Evolutionary conservation across 1,140 invertebrate species (phyloP), one percentile per base, ranked within the genome.

Genomic region (Lepidurus apus): DNA sequence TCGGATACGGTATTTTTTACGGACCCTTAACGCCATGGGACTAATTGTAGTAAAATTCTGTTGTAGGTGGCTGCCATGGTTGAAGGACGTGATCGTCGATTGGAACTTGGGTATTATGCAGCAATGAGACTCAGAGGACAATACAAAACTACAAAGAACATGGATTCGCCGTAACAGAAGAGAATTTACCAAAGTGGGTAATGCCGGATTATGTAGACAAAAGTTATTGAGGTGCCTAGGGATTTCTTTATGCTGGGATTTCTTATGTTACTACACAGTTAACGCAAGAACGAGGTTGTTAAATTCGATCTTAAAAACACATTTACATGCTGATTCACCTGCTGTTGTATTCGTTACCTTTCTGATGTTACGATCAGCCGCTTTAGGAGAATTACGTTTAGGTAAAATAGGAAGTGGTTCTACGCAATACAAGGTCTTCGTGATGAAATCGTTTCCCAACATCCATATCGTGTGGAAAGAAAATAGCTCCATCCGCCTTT

Each of bases 61-160:
- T 82, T 83, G 10, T 84, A 94, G 89, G 91, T 95, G 1, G 88
- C 90, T 82, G 88, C 90, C 0, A 95, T 97, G 93, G 92, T 94
- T 11, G 91, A 93, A 83, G 94, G 93, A 0, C 88, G 91, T 75
- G 94, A 97, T 84, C 87, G 95, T 1, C 88, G 93, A 81, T 93
- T 93, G 1, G 93, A 95, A 82, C 85, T 97, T 1, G 95, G 93
- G 7, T 95, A 95, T 83, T 94, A 95, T 83, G 86, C 94, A 10
- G 93, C 94, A 17, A 87, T 95, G 85, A 93, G 95, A 83, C 88
- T 95, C 0, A 93, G 93, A 77, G 76, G 76, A 77, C 43, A 77
- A 47, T 47, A 10, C n/a, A 43, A 21, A 45, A 77, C 76, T 26
- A 43, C 45, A 45, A 43, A 43, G 47, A 43, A 43, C 42, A 43